Conservation (phyloP, 2,113 vertebrate genomes). For the Gila orcuttii region DNA sequence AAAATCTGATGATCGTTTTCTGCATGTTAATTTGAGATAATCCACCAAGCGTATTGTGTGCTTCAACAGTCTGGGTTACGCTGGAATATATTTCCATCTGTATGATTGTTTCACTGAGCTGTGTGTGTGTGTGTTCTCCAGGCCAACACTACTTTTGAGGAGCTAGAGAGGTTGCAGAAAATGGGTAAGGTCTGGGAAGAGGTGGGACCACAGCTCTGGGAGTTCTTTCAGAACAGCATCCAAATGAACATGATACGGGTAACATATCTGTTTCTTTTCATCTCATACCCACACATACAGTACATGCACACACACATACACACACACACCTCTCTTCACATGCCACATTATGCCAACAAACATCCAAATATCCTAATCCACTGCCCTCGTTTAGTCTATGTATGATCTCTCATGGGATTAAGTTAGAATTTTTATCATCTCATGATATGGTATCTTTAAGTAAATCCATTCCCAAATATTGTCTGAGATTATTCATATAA, state of each 20-base stretch:
- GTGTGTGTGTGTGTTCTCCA: slow-evolving; percentile 63
- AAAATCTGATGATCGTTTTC: neutral
- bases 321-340: neutral
- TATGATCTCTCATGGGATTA: neutral
- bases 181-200: slow-evolving; percentile 89
- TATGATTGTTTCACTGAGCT: neutral
- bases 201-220: slow-evolving; percentile 89
- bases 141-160: slow-evolving; percentile 95
- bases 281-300: neutral
- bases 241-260: slow-evolving; percentile 95
- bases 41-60: neutral
- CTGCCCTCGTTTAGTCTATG: neutral
- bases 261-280: slow-evolving; percentile 50
- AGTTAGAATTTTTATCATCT: neutral
- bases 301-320: neutral
- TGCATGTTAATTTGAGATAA: neutral
- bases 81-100: neutral
- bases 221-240: slow-evolving; percentile 86
- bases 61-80: neutral
- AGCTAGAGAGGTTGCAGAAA: slow-evolving; percentile 84
- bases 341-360: neutral
- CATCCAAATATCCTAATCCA: neutral
- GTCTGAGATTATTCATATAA: neutral
- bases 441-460: neutral
- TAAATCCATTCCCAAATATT: neutral